Evolutionary conservation across 2,797 vertebrate genomes (phyloP).

Genomic region (Tenualosa thibaudeaui): DNA sequence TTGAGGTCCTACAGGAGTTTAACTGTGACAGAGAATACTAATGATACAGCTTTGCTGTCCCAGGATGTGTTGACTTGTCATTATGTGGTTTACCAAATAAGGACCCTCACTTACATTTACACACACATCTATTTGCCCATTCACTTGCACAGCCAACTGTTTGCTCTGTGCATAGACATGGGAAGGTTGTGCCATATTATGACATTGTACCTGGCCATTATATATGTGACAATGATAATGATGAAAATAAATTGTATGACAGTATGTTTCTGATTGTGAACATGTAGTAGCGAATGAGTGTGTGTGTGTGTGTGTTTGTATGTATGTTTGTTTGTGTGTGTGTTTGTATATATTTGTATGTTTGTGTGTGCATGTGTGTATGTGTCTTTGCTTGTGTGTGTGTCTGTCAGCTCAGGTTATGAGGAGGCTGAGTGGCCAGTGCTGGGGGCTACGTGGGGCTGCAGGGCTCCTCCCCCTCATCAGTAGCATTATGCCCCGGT

Average conservation of each 20-base stretch:
- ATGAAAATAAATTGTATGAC: constrained; percentile 5
- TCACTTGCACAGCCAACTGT: neutral
- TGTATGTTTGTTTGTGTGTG: neutral
- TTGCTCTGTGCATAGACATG: neutral
- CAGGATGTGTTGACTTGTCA: neutral
- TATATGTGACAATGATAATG: neutral
- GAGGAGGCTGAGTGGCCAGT: constrained; percentile 71
- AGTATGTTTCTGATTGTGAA: constrained; percentile 22
- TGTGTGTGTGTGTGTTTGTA: constrained; percentile 24
- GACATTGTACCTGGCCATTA: neutral
- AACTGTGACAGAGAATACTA: neutral
- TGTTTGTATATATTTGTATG: constrained; percentile 32
- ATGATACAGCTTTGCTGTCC: neutral
- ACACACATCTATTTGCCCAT: neutral
- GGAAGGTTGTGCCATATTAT: neutral
- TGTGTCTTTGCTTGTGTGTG: constrained; percentile 33
- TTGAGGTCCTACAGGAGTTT: neutral
- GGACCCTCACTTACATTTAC: neutral
- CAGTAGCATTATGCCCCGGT: constrained; percentile 78
- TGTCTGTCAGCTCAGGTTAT: constrained; percentile 80
- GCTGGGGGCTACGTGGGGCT: constrained; percentile 66
- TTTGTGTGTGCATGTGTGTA: constrained; percentile 39
- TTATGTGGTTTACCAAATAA: neutral
- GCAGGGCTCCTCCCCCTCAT: constrained; percentile 75
- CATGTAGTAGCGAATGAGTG: neutral